phyloP scores from a whole-genome alignment of 2,888 invertebrate genomes.

The Hanleya hanleyi region DNA sequence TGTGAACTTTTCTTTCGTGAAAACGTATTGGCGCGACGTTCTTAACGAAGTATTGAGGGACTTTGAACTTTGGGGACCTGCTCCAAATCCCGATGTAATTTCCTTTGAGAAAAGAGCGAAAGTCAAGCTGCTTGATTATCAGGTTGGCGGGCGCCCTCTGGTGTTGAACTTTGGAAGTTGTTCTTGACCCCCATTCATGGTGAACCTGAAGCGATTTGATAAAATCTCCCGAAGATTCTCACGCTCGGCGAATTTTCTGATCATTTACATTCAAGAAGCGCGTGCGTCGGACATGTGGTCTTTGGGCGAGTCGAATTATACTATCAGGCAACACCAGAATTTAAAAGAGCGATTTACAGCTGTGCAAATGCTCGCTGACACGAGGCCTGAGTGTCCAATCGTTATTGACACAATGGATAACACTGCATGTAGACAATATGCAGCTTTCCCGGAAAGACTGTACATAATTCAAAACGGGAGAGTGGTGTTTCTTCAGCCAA shows the following conservation, averaged over 20 bases:
- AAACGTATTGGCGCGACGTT: background rate
- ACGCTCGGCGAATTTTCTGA: background rate
- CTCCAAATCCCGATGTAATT: background rate
- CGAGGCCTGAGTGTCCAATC: background rate
- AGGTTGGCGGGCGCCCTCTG: background rate
- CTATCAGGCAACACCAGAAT: background rate
- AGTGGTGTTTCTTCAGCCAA: background rate
- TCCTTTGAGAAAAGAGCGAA: background rate
- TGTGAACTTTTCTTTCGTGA: background rate
- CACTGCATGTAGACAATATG: background rate
- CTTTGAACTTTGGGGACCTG: background rate
- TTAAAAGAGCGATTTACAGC: background rate
- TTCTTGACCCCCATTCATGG: conserved; percentile 1
- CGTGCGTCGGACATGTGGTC: background rate
- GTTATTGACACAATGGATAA: background rate
- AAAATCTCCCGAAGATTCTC: background rate
- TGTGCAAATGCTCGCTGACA: background rate
- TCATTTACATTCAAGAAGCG: background rate
- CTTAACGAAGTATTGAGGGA: background rate
- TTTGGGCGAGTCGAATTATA: background rate
- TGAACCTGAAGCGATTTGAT: background rate
- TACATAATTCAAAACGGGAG: background rate
- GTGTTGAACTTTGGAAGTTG: conserved; percentile 6
- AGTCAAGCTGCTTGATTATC: background rate
- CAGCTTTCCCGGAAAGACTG: background rate